Evolutionary conservation across 2,888 invertebrate genomes (phyloP).

Genomic region (Listrodromus nycthemerus): DNA sequence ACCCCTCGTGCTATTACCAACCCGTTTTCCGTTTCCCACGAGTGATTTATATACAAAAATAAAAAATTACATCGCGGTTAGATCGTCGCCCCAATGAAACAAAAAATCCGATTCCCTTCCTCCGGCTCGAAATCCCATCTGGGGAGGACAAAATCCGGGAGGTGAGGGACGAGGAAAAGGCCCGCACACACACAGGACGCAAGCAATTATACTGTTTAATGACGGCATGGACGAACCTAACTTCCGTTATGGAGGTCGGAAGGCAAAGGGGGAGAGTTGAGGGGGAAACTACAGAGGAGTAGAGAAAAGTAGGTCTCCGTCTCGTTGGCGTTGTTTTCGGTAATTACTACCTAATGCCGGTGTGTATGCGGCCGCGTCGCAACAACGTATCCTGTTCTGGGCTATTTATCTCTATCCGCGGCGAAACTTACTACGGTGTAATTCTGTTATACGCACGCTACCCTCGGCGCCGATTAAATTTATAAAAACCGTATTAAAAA

Average conservation of each 20-base stretch:
- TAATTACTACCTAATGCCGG: slow-evolving; percentile 77
- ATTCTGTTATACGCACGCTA: slow-evolving; percentile 31
- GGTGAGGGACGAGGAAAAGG: slow-evolving; percentile 73
- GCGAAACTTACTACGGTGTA: slow-evolving; percentile 34
- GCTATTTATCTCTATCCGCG: slow-evolving; percentile 13
- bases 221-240: slow-evolving; percentile 77
- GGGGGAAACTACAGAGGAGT: slow-evolving; percentile 9
- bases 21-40: too few species aligned
- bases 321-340: slow-evolving; percentile 77
- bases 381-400: slow-evolving; percentile 63
- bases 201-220: slow-evolving; percentile 82
- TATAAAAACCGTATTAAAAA: slow-evolving; percentile 41
- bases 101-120: slow-evolving; percentile 11
- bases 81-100: slow-evolving; percentile 17
- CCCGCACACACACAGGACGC: slow-evolving; percentile 74
- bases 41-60: neutral
- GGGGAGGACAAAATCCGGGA: slow-evolving; percentile 52
- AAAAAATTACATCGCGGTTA: neutral
- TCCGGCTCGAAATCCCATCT: slow-evolving; percentile 47
- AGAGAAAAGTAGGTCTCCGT: slow-evolving; percentile 39
- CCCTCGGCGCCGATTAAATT: slow-evolving; percentile 19
- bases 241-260: slow-evolving; percentile 73
- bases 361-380: slow-evolving; percentile 31
- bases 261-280: slow-evolving; percentile 2
- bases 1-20: neutral